A percentile compares a stretch with the other conserved stretches of the same genome.
Conservation (phyloP, 2,113 vertebrate genomes). For the Oenanthe melanoleuca region DNA sequence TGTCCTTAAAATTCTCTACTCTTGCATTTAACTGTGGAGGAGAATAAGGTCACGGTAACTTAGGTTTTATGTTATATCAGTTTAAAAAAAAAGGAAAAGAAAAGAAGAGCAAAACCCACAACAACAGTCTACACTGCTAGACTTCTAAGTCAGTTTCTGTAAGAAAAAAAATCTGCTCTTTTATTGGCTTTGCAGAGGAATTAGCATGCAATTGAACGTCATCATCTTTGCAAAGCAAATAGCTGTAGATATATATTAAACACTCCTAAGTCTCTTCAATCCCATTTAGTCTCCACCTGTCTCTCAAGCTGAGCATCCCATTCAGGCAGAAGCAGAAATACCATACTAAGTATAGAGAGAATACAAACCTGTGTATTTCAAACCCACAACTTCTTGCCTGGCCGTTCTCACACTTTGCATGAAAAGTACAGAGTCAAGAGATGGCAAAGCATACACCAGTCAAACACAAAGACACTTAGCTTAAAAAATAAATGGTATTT, state of each 20-base stretch:
- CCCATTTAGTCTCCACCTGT: constrained; percentile 69
- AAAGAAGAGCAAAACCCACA: not conserved
- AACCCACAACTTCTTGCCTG: not conserved
- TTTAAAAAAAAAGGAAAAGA: not conserved
- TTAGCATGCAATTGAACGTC: constrained; percentile 37
- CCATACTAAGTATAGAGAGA: not conserved
- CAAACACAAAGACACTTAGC: not conserved
- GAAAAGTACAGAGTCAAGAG: not conserved
- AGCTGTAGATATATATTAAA: constrained; percentile 50
- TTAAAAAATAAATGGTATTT: not conserved
- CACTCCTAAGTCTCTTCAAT: constrained; percentile 50
- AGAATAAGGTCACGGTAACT: not conserved
- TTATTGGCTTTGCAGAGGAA: constrained; percentile 53
- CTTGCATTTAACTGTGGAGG: not conserved
- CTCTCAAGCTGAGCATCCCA: constrained; percentile 26
- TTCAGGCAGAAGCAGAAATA: not conserved
- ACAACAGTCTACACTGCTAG: not conserved
- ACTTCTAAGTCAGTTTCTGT: not conserved
- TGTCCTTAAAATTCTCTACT: not conserved
- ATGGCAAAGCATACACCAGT: not conserved
- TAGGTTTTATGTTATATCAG: not conserved
- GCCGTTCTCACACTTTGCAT: not conserved
- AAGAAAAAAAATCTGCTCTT: not conserved
- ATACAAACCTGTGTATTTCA: not conserved
- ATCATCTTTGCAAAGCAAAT: constrained; percentile 50